phyloP scores from a whole-genome alignment of 1,140 invertebrate species.

The Lepeophtheirus salmonis region DNA sequence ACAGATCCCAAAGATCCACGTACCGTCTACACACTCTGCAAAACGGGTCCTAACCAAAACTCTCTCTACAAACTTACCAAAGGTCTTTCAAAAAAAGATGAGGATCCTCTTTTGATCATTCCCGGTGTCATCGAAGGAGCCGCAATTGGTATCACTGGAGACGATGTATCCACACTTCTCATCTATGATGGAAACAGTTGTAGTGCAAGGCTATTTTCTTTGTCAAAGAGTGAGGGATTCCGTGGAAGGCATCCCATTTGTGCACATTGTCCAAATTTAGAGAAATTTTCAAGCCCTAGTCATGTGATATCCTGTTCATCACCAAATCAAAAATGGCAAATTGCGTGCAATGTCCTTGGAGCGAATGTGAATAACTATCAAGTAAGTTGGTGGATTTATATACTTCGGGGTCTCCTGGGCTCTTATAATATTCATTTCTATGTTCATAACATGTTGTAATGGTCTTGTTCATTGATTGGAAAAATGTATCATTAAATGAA shows the following conservation, averaged over 20 bases:
- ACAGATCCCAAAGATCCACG: slow-evolving; percentile 13
- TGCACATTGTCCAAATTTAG: slow-evolving; percentile 5
- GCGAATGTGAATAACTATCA: neutral
- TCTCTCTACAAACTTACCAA: neutral
- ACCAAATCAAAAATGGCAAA: slow-evolving; percentile 7
- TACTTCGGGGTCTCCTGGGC: too few species aligned
- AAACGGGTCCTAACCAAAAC: neutral
- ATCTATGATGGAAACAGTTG: neutral
- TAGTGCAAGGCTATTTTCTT: neutral
- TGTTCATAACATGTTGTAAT: too few species aligned
- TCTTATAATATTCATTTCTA: too few species aligned
- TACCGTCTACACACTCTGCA: neutral
- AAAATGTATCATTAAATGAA: too few species aligned
- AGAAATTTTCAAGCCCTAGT: slow-evolving; percentile 1
- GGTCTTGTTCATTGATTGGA: too few species aligned
- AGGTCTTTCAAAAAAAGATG: neutral
- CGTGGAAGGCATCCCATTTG: slow-evolving; percentile 1
- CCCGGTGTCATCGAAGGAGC: neutral
- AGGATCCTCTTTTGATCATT: neutral
- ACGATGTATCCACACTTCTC: neutral
- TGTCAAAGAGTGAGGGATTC: slow-evolving; percentile 5
- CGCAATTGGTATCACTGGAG: neutral
- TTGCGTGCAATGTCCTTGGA: neutral
- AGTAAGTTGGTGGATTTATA: too few species aligned
- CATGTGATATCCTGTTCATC: slow-evolving; percentile 8